Evolutionary conservation across 1,140 invertebrate genomes (phyloP), one percentile per base, ranked within the genome.

Genomic region (Mizuhopecten yessoensis): DNA sequence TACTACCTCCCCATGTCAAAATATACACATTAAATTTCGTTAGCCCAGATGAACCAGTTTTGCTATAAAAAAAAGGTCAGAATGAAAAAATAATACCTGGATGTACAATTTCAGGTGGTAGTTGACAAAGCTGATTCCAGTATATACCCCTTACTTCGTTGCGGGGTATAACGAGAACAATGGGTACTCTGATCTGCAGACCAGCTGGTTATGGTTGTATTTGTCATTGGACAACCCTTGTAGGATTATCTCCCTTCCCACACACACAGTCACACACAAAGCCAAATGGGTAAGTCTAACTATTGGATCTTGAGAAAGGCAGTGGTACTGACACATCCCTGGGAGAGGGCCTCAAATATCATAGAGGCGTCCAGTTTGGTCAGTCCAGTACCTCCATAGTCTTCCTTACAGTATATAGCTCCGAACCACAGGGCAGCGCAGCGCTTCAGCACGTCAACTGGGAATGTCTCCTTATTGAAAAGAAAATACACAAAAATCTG

Each of bases 261-360:
- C 11, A 5, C n/a, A n/a, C n/a, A n/a, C n/a, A n/a, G 1, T 20
- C 3, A 2, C 20, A 49, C 20, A 49, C 20, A 20, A 49, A 49
- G 1, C 20, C 2, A 20, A 49, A 20, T 10, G 11, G 20, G 15
- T n/a, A n/a, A 87, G 13, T 92, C 95, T 92, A 96, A 97, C 97
- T 97, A 98, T 94, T 98, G 97, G 94, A 98, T 97, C 92, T 96
- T 97, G 36, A 98, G 97, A 92, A 97, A 98, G 34, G 97, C 97
- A 42, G 97, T 97, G 17, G 97, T 97, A 15, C 97, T 97, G 45
- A 97, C 96, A 96, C 97, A 97, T 10, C 97, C 97, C 88, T 97
- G 96, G 10, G 97, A 96, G 23, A 98, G 94, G 42, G 97, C 97
- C 96, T 98, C 97, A 96, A 98, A 97, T 90, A 98, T 97, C 13